These are phyloP conservation scores for Carcinoscorpius rotundicauda DNA, from an alignment of 1,140 invertebrate species.

Conservation along the genomic window DNA sequence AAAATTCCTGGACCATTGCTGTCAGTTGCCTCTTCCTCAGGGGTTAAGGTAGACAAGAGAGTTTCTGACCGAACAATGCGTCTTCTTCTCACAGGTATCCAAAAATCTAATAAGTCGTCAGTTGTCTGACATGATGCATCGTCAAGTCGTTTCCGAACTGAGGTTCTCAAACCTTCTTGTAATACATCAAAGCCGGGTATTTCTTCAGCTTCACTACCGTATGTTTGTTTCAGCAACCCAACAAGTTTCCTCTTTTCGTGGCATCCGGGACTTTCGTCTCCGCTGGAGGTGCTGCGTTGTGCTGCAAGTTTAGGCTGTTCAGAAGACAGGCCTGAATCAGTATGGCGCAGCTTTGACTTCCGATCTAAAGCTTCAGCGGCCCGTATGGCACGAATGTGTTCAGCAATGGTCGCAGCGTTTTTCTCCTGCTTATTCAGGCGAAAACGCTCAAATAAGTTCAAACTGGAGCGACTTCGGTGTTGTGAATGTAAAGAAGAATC, in stretches of 20 bases:
- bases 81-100: slow-evolving; percentile 16
- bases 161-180: neutral
- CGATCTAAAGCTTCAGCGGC: slow-evolving; percentile 26
- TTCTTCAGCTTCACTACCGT: slow-evolving; percentile 17
- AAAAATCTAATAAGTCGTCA: slow-evolving; percentile 20
- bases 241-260: slow-evolving; percentile 16
- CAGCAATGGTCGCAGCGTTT: slow-evolving; percentile 24
- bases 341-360: slow-evolving; percentile 17
- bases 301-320: slow-evolving; percentile 7
- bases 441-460: slow-evolving; percentile 24
- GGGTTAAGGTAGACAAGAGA: slow-evolving; percentile 4
- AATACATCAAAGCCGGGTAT: slow-evolving; percentile 16
- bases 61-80: slow-evolving; percentile 15
- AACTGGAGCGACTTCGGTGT: slow-evolving; percentile 9
- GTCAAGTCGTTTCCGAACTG: slow-evolving; percentile 4
- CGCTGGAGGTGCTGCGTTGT: slow-evolving; percentile 12
- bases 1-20: neutral
- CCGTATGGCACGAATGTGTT: slow-evolving; percentile 25
- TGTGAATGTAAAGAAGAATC: slow-evolving; percentile 5
- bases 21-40: slow-evolving; percentile 11
- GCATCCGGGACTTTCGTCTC: slow-evolving; percentile 8
- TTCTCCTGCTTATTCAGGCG: slow-evolving; percentile 25
- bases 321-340: slow-evolving; percentile 7
- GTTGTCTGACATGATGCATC: slow-evolving; percentile 22
- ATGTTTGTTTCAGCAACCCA: slow-evolving; percentile 17